Base-by-base conservation (phyloP, 2,888 invertebrate species). In the Ophioninae sp. region DNA sequence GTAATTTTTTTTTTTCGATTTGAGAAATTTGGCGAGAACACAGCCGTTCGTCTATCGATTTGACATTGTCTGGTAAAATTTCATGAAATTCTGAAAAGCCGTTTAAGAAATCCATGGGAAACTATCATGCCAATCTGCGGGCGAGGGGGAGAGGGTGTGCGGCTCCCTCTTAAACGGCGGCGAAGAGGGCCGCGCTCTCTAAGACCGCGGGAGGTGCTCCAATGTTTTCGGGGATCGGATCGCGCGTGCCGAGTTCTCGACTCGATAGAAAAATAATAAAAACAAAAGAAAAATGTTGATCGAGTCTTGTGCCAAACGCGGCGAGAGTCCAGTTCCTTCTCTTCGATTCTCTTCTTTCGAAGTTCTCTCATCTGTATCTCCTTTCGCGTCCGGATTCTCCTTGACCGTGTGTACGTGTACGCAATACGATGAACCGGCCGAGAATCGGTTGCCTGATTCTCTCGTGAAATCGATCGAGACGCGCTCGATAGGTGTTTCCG, bases 391-490 rank as follows among this genome's bases (percentile, higher is more conserved):
- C 44, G 39, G 13, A 39, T 51, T 69, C 75, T 59, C 71, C 37
- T 30, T 68, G 30, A 30, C 30, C 30, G 30, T 30, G 30, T 69
- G 39, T 17, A 37, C 37, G 65, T 67, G 13, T 41, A 56, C 51
- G 20, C 22, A 0, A 76, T 67, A 41, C 59, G 67, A 71, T 20
- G 39, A 65, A 73, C 51, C 13, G 44, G 59, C 58, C 41, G 79
- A 81, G 79, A 81, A 81, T 68, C 79, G 81, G 9, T 37, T 75
- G 63, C 39, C 71, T 17, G 44, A 71, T 78, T 67, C 78, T 79
- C 84, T 84, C 79, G 81, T 72, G 81, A 86, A 86, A 85, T 86
- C 86, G 86, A 86, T 86, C 86, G 86, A 86, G 86, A 86, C 84
- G 86, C 85, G 82, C 75, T 68, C 84, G 73, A 84, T 84, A 84